These are phyloP conservation scores for Carposina sasakii DNA, from an alignment of 1,140 invertebrate species.

Conservation along the genomic window DNA sequence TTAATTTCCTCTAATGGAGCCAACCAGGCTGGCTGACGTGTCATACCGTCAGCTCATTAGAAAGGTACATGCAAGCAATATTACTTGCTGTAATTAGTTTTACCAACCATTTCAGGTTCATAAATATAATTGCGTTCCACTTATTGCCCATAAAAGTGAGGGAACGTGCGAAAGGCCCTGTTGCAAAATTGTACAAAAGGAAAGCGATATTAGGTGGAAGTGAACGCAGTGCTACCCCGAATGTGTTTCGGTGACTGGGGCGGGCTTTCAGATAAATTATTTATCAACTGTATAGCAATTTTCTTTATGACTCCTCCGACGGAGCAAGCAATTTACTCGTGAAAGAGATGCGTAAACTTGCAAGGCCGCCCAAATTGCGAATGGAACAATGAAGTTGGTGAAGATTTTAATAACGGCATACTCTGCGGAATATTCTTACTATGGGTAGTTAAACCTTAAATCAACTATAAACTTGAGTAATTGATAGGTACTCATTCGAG, in stretches of 20 bases:
- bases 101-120: slow-evolving; percentile 59
- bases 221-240: slow-evolving; percentile 54
- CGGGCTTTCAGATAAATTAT: slow-evolving; percentile 71
- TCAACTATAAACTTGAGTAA: too few species aligned
- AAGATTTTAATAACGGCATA: slow-evolving; percentile 48
- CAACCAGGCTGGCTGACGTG: too few species aligned
- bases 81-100: slow-evolving; percentile 65
- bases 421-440: too few species aligned
- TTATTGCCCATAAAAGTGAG: slow-evolving; percentile 70
- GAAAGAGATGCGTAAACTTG: slow-evolving; percentile 70
- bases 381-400: slow-evolving; percentile 47
- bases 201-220: slow-evolving; percentile 70
- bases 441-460: too few species aligned
- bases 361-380: slow-evolving; percentile 63
- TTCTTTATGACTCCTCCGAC: slow-evolving; percentile 72
- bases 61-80: too few species aligned
- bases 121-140: slow-evolving; percentile 72
- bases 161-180: slow-evolving; percentile 66
- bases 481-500: too few species aligned
- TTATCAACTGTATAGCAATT: slow-evolving; percentile 73
- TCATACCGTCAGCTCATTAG: too few species aligned
- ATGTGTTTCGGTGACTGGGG: slow-evolving; percentile 66
- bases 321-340: slow-evolving; percentile 67
- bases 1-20: too few species aligned
- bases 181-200: slow-evolving; percentile 71